A percentile compares a stretch with the other conserved stretches of the same genome.
Evolutionary conservation across 1,140 invertebrate species (phyloP).

Genomic region (Samia ricini): DNA sequence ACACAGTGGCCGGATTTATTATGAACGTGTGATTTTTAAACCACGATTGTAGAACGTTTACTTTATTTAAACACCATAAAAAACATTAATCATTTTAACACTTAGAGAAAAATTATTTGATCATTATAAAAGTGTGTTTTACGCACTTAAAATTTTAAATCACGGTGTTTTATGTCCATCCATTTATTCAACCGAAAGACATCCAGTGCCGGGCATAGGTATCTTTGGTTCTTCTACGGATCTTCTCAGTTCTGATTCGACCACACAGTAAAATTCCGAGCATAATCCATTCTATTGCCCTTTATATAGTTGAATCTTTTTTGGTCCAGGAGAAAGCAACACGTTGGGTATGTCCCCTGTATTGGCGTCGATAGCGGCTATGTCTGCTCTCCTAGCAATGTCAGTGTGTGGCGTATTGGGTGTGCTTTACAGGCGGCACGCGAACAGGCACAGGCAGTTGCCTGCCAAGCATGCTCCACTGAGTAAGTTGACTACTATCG

Average conservation of each 20-base stretch:
- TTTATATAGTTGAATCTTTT: too few relatives aligned
- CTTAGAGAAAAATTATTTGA: background rate
- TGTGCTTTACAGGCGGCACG: constrained; percentile 82
- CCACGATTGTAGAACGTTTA: background rate
- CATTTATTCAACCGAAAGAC: too few relatives aligned
- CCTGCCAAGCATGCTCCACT: constrained; percentile 83
- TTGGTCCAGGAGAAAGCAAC: constrained; percentile 56
- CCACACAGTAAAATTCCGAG: too few relatives aligned
- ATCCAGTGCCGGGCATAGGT: too few relatives aligned
- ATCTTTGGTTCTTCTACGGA: too few relatives aligned
- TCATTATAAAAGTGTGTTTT: too few relatives aligned
- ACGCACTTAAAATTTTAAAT: too few relatives aligned
- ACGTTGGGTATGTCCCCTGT: constrained; percentile 84
- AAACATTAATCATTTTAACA: background rate
- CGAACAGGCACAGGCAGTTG: constrained; percentile 69
- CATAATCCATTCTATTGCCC: too few relatives aligned
- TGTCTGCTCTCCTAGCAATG: constrained; percentile 83
- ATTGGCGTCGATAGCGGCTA: constrained; percentile 83
- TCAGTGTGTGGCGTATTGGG: constrained; percentile 85
- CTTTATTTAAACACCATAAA: background rate
- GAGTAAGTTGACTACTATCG: constrained; percentile 38
- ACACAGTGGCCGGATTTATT: background rate
- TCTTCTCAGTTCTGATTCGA: too few relatives aligned
- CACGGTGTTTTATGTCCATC: too few relatives aligned
- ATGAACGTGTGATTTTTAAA: background rate